phyloP scores from a whole-genome alignment of 2,888 invertebrate genomes.

The Norana najaformis region DNA sequence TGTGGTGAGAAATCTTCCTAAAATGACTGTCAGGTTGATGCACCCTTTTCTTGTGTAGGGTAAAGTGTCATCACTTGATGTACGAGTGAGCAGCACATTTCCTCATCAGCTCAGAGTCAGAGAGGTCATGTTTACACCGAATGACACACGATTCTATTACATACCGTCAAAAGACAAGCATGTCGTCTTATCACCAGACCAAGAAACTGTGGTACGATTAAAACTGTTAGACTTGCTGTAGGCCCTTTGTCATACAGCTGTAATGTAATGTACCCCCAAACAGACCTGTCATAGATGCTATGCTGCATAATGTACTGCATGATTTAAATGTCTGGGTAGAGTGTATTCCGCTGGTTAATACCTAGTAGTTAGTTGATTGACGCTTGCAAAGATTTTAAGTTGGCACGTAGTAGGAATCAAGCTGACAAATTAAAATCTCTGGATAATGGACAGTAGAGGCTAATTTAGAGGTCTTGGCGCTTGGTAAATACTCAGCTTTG shows the following conservation, averaged over 20 bases:
- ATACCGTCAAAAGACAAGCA: conserved; percentile 61
- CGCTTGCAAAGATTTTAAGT: background rate
- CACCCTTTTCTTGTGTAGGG: conserved; percentile 67
- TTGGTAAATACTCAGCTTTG: background rate
- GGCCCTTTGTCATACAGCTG: background rate
- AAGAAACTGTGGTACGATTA: conserved; percentile 43
- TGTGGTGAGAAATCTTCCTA: too few relatives aligned
- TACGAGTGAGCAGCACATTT: conserved; percentile 81
- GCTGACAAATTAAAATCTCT: too few relatives aligned
- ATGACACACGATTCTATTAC: conserved; percentile 69
- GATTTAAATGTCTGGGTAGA: background rate
- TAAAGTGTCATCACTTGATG: conserved; percentile 75
- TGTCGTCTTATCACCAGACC: conserved; percentile 53
- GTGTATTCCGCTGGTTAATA: background rate
- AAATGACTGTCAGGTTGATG: background rate
- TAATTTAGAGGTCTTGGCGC: background rate
- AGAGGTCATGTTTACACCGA: conserved; percentile 69
- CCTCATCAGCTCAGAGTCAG: conserved; percentile 78
- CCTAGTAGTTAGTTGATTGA: background rate
- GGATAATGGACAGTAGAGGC: background rate
- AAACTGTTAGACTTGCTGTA: background rate
- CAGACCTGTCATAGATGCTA: background rate
- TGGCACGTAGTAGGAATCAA: too few relatives aligned
- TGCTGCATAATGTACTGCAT: background rate
- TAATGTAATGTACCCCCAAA: background rate